phyloP scores from a whole-genome alignment of 2,113 vertebrate genomes.

The Salvelinus namaycush region DNA sequence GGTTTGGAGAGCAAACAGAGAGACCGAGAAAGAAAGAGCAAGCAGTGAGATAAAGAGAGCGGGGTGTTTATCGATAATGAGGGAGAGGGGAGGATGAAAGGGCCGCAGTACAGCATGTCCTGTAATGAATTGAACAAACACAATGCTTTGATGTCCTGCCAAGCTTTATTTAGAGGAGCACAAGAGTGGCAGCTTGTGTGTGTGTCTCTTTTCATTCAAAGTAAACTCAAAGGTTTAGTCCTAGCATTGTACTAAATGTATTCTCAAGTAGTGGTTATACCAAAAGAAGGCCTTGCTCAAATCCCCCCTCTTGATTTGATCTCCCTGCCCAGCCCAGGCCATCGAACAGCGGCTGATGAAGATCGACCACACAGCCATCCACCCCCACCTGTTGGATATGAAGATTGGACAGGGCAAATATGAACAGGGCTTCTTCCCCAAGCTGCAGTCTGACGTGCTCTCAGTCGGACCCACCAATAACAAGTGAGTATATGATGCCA shows the following conservation, averaged over 20 bases:
- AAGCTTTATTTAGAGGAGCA: conserved; percentile 10
- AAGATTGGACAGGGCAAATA: conserved; percentile 94
- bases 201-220: background rate
- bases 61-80: background rate
- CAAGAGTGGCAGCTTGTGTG: background rate
- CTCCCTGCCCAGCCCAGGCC: conserved; percentile 79
- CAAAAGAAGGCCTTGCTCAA: background rate
- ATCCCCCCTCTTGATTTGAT: background rate
- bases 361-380: conserved; percentile 91
- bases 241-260: background rate
- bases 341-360: conserved; percentile 89
- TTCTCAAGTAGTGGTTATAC: background rate
- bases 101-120: conserved; percentile 5
- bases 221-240: no score
- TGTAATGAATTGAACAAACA: conserved; percentile 23
- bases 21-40: background rate
- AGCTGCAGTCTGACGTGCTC: conserved; percentile 86
- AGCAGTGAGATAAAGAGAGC: background rate
- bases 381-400: conserved; percentile 92
- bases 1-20: conserved; percentile 7
- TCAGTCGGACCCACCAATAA: conserved; percentile 82
- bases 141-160: conserved; percentile 21
- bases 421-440: conserved; percentile 90
- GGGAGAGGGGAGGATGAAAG: conserved; percentile 3
- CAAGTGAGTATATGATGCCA: conserved; percentile 79